Evolutionary conservation across 2,888 invertebrate species (phyloP).

Genomic region (Shargacucullia verbasci): DNA sequence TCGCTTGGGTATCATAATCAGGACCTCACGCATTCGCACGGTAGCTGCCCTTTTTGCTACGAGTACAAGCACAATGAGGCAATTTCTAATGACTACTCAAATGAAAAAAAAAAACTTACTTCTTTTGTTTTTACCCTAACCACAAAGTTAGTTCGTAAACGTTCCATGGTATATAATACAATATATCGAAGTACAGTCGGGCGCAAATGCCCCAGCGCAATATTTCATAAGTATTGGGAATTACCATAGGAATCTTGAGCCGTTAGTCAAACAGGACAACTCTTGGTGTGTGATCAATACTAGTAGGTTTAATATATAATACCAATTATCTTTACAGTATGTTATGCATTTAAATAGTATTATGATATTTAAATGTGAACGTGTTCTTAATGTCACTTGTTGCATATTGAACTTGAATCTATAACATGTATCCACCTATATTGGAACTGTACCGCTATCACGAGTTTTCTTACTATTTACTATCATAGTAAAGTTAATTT

Average conservation of each 20-base stretch:
- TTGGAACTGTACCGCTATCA: too few relatives aligned
- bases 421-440: too few relatives aligned
- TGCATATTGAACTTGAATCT: conserved; percentile 8
- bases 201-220: conserved; percentile 46
- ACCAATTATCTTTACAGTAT: conserved; percentile 59
- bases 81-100: too few relatives aligned
- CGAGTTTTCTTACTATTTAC: too few relatives aligned
- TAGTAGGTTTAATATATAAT: conserved; percentile 17
- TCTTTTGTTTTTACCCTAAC: background rate
- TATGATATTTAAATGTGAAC: conserved; percentile 35
- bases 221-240: conserved; percentile 60
- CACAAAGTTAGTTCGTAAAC: background rate
- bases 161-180: background rate
- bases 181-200: conserved; percentile 63
- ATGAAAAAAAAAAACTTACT: too few relatives aligned
- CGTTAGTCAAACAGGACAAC: conserved; percentile 65
- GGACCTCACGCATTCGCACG: too few relatives aligned
- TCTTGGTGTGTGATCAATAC: conserved; percentile 16
- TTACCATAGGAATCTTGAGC: conserved; percentile 79
- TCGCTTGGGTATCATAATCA: too few relatives aligned
- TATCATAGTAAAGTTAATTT: too few relatives aligned
- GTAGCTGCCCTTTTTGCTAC: too few relatives aligned
- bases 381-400: conserved; percentile 16
- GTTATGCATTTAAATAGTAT: conserved; percentile 18
- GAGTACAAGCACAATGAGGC: too few relatives aligned